Evolutionary conservation across 2,888 invertebrate genomes (phyloP).

Genomic region (Mythimna albipuncta): DNA sequence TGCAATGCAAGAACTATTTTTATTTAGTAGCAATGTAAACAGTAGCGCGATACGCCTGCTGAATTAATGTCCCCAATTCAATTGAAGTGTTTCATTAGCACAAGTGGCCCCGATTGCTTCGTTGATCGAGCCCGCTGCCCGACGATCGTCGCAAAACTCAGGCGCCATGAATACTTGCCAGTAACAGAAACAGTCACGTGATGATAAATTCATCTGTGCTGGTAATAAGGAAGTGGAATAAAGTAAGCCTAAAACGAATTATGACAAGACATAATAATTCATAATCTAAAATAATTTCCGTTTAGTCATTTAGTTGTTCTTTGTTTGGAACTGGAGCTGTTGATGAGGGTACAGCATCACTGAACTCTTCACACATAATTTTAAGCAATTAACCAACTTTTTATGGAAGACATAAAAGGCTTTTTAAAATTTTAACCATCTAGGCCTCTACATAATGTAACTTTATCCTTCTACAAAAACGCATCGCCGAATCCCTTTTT

Average conservation of each 20-base stretch:
- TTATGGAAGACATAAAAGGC: too few species aligned
- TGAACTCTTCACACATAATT: not conserved
- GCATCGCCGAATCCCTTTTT: conserved; percentile 10
- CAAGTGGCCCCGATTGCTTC: conserved; percentile 91
- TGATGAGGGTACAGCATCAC: not conserved
- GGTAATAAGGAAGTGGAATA: conserved; percentile 63
- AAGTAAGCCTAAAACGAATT: conserved; percentile 31
- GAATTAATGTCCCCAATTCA: conserved; percentile 90
- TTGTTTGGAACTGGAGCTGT: not conserved
- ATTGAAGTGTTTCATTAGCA: conserved; percentile 90
- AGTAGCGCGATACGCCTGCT: conserved; percentile 79
- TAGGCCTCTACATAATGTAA: conserved; percentile 3
- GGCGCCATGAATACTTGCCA: conserved; percentile 70
- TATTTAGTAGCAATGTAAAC: conserved; percentile 80
- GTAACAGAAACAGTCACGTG: conserved; percentile 56
- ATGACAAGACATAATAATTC: conserved; percentile 22
- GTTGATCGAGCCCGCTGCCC: conserved; percentile 82
- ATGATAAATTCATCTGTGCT: conserved; percentile 63
- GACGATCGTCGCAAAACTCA: conserved; percentile 78
- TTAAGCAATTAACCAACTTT: not conserved
- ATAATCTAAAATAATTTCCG: conserved; percentile 4
- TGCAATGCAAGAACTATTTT: conserved; percentile 64
- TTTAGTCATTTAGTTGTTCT: not conserved
- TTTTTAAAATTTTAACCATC: conserved; percentile 5
- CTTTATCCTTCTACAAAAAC: not conserved